Percentiles rank a stretch among this genome's conserved stretches.
These are phyloP conservation scores for Monoplex corrugatus DNA, from an alignment of 2,888 invertebrate genomes.

Conservation along the genomic window DNA sequence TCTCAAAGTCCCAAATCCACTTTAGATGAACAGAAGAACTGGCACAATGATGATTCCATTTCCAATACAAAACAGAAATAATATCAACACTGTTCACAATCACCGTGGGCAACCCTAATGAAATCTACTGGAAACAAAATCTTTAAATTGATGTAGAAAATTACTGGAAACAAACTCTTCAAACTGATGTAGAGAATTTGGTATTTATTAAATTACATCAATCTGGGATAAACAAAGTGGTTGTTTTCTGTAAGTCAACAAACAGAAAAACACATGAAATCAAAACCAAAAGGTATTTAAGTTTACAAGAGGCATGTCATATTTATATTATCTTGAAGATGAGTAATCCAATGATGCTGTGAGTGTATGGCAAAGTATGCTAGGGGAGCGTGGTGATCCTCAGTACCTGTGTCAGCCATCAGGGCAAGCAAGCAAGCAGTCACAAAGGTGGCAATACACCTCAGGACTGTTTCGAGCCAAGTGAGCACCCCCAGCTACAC, in stretches of 20 bases:
- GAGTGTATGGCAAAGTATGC: neutral
- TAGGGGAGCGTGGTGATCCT: neutral
- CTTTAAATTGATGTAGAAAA: neutral
- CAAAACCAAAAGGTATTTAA: neutral
- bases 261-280: neutral
- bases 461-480: constrained; percentile 20
- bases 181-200: too few relatives aligned
- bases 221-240: too few relatives aligned
- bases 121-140: neutral
- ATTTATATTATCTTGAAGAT: too few relatives aligned
- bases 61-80: neutral
- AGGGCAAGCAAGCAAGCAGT: constrained; percentile 29
- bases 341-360: neutral
- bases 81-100: too few relatives aligned
- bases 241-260: too few relatives aligned
- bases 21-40: too few relatives aligned
- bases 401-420: constrained; percentile 27
- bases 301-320: too few relatives aligned
- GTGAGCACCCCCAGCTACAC: neutral
- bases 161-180: constrained; percentile 19
- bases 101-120: neutral
- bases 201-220: too few relatives aligned
- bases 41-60: neutral
- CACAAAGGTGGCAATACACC: neutral
- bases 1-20: too few relatives aligned